Evolutionary conservation across 1,140 invertebrate species (phyloP).

Genomic region (Mylabris phalerata): DNA sequence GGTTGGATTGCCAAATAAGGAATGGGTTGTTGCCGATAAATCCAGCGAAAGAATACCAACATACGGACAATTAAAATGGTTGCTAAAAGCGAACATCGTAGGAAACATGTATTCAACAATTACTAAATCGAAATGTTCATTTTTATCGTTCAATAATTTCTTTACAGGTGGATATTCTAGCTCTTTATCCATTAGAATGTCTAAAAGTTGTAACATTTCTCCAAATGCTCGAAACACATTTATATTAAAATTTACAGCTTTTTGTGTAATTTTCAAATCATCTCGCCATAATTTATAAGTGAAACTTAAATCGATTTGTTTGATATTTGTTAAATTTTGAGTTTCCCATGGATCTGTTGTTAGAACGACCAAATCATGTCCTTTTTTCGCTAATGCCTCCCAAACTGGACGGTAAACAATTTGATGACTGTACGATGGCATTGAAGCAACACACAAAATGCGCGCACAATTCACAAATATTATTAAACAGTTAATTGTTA

Average conservation of each 20-base stretch:
- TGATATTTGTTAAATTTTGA: too few relatives aligned
- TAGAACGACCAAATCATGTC: too few relatives aligned
- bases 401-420: too few relatives aligned
- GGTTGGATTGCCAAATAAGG: conserved; percentile 33
- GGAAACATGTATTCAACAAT: conserved; percentile 33
- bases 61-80: conserved; percentile 36
- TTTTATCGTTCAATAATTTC: too few relatives aligned
- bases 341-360: too few relatives aligned
- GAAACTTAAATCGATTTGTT: conserved; percentile 12
- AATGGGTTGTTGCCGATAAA: conserved; percentile 20
- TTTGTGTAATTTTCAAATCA: conserved; percentile 1
- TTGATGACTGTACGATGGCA: too few relatives aligned
- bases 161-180: conserved; percentile 9
- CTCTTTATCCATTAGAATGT: conserved; percentile 3
- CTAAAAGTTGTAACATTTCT: conserved; percentile 1
- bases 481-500: too few relatives aligned
- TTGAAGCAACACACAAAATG: too few relatives aligned
- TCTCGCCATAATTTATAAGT: conserved; percentile 13
- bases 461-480: too few relatives aligned
- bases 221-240: background rate
- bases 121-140: too few relatives aligned
- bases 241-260: background rate
- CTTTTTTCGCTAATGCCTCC: too few relatives aligned
- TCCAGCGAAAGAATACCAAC: conserved; percentile 34
- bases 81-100: conserved; percentile 28